Base-by-base conservation (phyloP, 1,140 invertebrate genomes). In the Drosophila triauraria region DNA sequence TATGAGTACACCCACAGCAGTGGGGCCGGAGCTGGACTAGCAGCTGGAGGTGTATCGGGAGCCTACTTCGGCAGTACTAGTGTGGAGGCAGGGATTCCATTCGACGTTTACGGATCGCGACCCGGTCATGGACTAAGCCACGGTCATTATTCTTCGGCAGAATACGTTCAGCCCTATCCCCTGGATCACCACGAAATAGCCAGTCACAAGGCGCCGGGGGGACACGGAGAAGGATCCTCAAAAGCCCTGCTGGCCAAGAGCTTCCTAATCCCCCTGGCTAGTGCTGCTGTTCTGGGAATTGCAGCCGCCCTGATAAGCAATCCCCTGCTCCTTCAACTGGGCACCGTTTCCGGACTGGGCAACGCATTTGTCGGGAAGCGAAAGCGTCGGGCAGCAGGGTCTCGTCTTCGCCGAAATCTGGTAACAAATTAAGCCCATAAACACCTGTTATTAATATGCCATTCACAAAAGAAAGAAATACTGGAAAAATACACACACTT, bases 241-340 rank as follows among this genome's bases (percentile, higher is more conserved):
- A 92, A 92, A 17, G 86, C 86, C 25, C 53, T 92, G 32, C 38
- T 92, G 20, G 91, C 91, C 9, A 97, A 96, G 92, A 93, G 94
- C 32, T 91, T 96, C n/a, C 84, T 96, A 15, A 94, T 95, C 79
- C 96, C 96, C 0, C 92, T 97, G 68, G 96, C 96, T 10, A 96
- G 96, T 38, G 95, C 97, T 10, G 96, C 96, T 2, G 93, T 97
- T 10, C 93, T 97, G 30, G 96, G 96, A 23, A 96, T 96, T 7
- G 96, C 96, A 1, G 96, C 96, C 23, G 96, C 96, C 4, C 92
- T 97, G 42, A 95, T 96, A 42, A 95, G 95, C 51, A 96, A 97
- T 93, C 96, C 96, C 2, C 94, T 97, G 35, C 93, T 97, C 13
- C 91, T 97, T 7, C 96, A 96, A 85, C 93, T 97, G 35, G 96